Percentiles rank a stretch among this genome's conserved stretches.
These are phyloP conservation scores for Melitaea cinxia DNA, from an alignment of 1,140 invertebrate species.

Conservation along the genomic window DNA sequence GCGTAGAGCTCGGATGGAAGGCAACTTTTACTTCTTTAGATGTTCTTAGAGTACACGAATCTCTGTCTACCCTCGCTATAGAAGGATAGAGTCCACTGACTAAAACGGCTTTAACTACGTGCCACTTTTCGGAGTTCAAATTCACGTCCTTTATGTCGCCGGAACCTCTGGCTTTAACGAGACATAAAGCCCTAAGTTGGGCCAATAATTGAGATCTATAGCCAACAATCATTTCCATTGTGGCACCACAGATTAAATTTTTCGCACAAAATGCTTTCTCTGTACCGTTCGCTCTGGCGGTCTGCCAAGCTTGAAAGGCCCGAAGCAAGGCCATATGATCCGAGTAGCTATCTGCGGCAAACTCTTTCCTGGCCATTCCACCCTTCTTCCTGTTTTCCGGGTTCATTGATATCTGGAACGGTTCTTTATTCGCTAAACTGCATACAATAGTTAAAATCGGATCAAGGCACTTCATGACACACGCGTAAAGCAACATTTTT, in stretches of 20 bases:
- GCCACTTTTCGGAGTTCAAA: constrained; percentile 94
- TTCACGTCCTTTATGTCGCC: constrained; percentile 91
- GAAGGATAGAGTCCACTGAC: constrained; percentile 94
- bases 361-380: constrained; percentile 84
- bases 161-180: constrained; percentile 89
- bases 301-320: constrained; percentile 91
- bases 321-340: constrained; percentile 95
- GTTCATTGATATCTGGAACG: constrained; percentile 89
- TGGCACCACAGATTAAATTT: constrained; percentile 90
- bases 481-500: constrained; percentile 95
- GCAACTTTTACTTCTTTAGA: constrained; percentile 88
- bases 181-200: constrained; percentile 92
- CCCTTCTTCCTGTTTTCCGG: constrained; percentile 86
- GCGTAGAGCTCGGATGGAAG: constrained; percentile 89
- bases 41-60: constrained; percentile 70
- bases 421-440: constrained; percentile 91
- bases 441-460: constrained; percentile 96
- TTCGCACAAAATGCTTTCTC: constrained; percentile 90
- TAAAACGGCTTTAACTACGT: constrained; percentile 94
- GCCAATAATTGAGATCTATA: constrained; percentile 90
- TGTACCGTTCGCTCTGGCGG: constrained; percentile 85
- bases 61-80: constrained; percentile 85
- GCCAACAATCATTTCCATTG: constrained; percentile 93
- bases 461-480: constrained; percentile 96
- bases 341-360: constrained; percentile 90